These are phyloP conservation scores for Acarapis woodi DNA, from an alignment of 1,140 invertebrate species.

Conservation along the genomic window DNA sequence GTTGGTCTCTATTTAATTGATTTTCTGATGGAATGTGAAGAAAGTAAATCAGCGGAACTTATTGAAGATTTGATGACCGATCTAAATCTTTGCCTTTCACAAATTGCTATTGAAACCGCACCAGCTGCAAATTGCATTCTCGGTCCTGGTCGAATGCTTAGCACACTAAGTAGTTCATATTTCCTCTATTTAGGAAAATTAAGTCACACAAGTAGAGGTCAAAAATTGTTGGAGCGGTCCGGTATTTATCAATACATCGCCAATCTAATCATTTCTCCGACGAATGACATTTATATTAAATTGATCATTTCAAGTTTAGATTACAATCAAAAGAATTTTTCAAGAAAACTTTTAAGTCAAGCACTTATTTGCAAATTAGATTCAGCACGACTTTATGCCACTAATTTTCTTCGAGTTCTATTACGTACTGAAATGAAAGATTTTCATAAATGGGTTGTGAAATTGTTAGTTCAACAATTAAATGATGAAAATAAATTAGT, in stretches of 20 bases:
- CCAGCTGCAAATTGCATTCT: conserved; percentile 51
- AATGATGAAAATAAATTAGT: conserved; percentile 39
- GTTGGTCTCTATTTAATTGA: conserved; percentile 45
- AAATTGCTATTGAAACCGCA: conserved; percentile 34
- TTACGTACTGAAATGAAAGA: conserved; percentile 32
- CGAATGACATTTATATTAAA: conserved; percentile 71
- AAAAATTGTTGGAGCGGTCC: conserved; percentile 34
- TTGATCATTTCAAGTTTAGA: conserved; percentile 62
- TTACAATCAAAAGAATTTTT: conserved; percentile 37
- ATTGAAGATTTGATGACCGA: conserved; percentile 49
- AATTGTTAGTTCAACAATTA: conserved; percentile 44
- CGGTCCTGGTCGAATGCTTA: conserved; percentile 53
- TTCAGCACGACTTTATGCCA: conserved; percentile 52
- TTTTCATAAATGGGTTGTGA: conserved; percentile 39
- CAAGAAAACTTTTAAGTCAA: conserved; percentile 24
- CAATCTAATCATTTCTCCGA: conserved; percentile 26
- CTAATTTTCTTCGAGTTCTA: conserved; percentile 56
- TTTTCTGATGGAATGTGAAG: conserved; percentile 29
- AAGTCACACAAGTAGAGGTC: conserved; percentile 37
- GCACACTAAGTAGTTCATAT: conserved; percentile 67
- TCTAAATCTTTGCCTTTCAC: conserved; percentile 35
- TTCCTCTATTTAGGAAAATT: conserved; percentile 70
- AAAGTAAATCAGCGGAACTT: conserved; percentile 23
- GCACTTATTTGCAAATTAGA: conserved; percentile 22
- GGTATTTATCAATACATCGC: conserved; percentile 37